phyloP scores from a whole-genome alignment of 2,888 invertebrate genomes.

The Pterostichus madidus region DNA sequence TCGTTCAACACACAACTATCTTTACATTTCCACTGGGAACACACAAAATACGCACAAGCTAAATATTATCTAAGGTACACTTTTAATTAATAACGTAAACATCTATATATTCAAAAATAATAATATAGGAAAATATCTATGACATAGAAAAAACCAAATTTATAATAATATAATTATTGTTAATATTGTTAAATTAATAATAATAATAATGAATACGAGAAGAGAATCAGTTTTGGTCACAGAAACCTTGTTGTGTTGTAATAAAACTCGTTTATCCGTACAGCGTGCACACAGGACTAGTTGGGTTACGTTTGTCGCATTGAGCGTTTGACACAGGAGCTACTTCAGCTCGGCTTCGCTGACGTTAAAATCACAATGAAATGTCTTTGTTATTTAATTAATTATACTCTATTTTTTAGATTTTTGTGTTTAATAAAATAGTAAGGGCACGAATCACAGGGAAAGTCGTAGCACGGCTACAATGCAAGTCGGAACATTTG shows the following conservation, averaged over 20 bases:
- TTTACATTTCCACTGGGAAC: constrained; percentile 62
- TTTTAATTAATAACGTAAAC: constrained; percentile 62
- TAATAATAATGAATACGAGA: constrained; percentile 56
- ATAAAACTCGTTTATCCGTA: constrained; percentile 64
- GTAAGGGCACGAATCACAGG: constrained; percentile 67
- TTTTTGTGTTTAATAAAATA: constrained; percentile 64
- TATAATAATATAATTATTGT: constrained; percentile 64
- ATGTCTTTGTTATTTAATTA: constrained; percentile 65
- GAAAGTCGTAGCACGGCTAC: constrained; percentile 61
- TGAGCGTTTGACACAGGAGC: constrained; percentile 66
- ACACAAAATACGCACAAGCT: constrained; percentile 66
- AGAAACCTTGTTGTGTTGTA: constrained; percentile 64
- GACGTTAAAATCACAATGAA: constrained; percentile 66
- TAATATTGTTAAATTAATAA: constrained; percentile 63
- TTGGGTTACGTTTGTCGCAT: constrained; percentile 73
- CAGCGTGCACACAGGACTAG: constrained; percentile 73
- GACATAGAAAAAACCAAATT: constrained; percentile 66
- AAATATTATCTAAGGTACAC: constrained; percentile 64
- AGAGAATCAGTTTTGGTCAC: constrained; percentile 67
- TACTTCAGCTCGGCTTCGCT: constrained; percentile 51
- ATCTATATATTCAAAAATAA: constrained; percentile 67
- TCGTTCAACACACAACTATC: constrained; percentile 27
- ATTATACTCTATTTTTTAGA: constrained; percentile 56
- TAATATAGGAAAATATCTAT: constrained; percentile 67
- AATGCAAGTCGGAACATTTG: constrained; percentile 65